Conservation (phyloP, 2,888 invertebrate genomes). For the Drosophila recens region DNA sequence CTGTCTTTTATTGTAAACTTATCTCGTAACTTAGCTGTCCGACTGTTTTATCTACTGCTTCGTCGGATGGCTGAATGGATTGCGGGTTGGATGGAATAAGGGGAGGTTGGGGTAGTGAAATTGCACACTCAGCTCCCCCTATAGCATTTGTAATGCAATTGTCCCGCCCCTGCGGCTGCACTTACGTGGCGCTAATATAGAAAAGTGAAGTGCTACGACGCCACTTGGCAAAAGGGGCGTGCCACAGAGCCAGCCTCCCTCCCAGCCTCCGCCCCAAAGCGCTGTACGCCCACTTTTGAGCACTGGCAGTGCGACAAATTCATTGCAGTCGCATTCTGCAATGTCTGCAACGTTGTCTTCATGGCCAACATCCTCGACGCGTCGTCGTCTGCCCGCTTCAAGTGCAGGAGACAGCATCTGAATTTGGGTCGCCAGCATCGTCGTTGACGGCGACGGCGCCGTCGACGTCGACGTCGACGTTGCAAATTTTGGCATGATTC, state of each 20-base stretch:
- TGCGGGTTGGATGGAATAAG: neutral
- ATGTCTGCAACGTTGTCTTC: conserved; percentile 57
- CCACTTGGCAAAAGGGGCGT: conserved; percentile 67
- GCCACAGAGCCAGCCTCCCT: conserved; percentile 18
- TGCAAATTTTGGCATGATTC: conserved; percentile 77
- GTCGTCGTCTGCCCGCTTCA: conserved; percentile 55
- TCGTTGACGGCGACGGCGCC: conserved; percentile 53
- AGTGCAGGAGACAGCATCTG: conserved; percentile 46
- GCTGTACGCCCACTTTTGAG: conserved; percentile 52
- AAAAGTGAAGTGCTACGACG: conserved; percentile 74
- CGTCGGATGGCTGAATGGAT: conserved; percentile 6
- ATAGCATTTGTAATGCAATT: conserved; percentile 66
- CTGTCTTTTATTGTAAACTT: conserved; percentile 17
- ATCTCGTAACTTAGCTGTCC: conserved; percentile 40
- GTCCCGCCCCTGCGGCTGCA: conserved; percentile 73
- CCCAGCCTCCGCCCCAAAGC: conserved; percentile 14
- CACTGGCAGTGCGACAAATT: conserved; percentile 67
- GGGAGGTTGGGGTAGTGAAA: conserved; percentile 16
- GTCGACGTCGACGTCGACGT: conserved; percentile 49
- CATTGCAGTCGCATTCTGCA: conserved; percentile 59
- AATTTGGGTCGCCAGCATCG: conserved; percentile 67
- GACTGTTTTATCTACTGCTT: conserved; percentile 41
- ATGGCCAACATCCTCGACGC: conserved; percentile 52
- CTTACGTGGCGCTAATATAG: conserved; percentile 75
- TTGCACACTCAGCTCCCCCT: conserved; percentile 41